Conservation (phyloP, 2,888 invertebrate genomes). For the Drosophila setosimentum region DNA sequence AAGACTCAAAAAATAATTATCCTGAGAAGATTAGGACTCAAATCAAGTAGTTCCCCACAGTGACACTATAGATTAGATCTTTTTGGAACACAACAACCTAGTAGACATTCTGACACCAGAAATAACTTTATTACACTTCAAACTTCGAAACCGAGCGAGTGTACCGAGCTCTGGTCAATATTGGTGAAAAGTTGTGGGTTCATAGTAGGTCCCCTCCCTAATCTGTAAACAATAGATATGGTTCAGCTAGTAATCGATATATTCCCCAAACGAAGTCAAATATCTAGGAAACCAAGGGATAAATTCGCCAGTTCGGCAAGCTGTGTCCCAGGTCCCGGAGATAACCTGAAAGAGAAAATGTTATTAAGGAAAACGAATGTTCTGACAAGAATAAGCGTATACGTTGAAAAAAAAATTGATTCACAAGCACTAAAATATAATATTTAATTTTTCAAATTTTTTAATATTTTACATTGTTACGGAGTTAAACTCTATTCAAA, state of each 20-base stretch:
- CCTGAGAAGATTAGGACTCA: not conserved
- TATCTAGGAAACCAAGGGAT: not conserved
- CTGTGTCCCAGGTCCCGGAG: not conserved
- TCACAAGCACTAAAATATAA: slow-evolving; percentile 2
- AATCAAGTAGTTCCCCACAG: not conserved
- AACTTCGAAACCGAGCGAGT: not conserved
- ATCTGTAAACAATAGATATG: not conserved
- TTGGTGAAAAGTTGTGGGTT: not conserved
- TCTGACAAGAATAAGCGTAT: not conserved
- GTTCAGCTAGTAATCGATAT: not conserved
- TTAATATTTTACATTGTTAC: not conserved
- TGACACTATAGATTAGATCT: not conserved
- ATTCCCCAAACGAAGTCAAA: not conserved
- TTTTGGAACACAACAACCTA: not conserved
- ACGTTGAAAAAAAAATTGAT: not conserved
- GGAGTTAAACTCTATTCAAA: not conserved
- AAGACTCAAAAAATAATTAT: not conserved
- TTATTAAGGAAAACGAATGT: not conserved
- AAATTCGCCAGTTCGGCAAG: not conserved
- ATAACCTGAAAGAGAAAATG: slow-evolving; percentile 5
- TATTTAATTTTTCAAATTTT: not conserved
- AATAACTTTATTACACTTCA: not conserved
- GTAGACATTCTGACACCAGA: not conserved
- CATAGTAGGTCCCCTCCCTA: not conserved
- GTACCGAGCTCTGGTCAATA: no score